Conservation (phyloP, 2,113 vertebrate genomes). For the Dipodomys spectabilis region DNA sequence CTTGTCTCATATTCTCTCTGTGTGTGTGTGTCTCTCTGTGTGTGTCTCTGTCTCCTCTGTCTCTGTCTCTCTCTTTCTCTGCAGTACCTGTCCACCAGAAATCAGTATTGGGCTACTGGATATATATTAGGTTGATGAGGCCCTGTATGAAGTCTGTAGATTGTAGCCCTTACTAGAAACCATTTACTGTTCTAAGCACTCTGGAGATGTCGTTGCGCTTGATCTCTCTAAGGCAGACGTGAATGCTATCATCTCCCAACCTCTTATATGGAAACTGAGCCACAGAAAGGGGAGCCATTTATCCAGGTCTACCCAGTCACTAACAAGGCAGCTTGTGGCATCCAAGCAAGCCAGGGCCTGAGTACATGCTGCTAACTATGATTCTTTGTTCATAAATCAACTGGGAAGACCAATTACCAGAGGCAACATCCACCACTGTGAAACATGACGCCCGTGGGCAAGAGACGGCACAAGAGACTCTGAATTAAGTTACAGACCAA, state of each 20-base stretch:
- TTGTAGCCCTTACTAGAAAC: too few relatives aligned
- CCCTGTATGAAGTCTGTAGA: neutral
- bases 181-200: neutral
- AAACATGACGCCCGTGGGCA: neutral
- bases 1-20: fast-evolving
- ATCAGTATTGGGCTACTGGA: neutral
- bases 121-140: fast-evolving
- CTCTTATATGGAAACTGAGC: conserved; percentile 33
- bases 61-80: too few relatives aligned
- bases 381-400: neutral
- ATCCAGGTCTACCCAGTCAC: neutral
- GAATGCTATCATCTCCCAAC: neutral
- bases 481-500: neutral
- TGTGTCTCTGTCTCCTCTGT: too few relatives aligned
- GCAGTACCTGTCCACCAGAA: neutral
- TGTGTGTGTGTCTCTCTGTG: fast-evolving
- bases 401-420: too few relatives aligned
- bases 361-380: neutral
- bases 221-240: neutral
- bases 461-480: neutral
- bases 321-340: neutral
- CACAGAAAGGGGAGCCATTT: neutral
- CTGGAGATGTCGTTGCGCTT: neutral
- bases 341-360: neutral
- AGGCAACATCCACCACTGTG: neutral